Percentiles rank a stretch among this genome's conserved stretches.
Conservation (phyloP, 30 jellyfish, hydroid and myxozoan species). For the Cassiopea xamachana region DNA sequence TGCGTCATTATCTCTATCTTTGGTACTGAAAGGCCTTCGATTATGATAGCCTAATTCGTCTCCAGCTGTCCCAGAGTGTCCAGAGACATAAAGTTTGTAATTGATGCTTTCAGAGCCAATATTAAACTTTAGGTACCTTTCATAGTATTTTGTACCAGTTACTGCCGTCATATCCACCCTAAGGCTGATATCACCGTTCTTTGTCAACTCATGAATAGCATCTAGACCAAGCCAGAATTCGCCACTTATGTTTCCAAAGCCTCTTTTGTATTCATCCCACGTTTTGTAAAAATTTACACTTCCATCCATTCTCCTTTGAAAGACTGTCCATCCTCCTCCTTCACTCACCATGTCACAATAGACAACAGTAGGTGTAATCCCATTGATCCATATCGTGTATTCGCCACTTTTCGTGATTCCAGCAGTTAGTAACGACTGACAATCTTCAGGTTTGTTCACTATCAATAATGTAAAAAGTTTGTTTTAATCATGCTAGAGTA, state of each 20-base stretch:
- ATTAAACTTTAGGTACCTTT: neutral
- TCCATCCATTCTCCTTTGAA: conserved; percentile 20
- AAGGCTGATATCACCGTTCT: neutral
- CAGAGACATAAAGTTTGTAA: conserved; percentile 9
- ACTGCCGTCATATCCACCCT: neutral
- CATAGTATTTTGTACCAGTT: neutral
- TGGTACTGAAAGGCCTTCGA: neutral
- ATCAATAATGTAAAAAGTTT: neutral
- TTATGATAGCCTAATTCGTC: neutral
- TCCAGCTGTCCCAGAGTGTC: conserved; percentile 27
- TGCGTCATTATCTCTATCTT: conserved; percentile 9
- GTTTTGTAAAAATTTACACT: conserved; percentile 2
- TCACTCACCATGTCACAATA: conserved; percentile 19
- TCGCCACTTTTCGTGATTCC: conserved; percentile 6
- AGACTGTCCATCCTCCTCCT: conserved; percentile 33
- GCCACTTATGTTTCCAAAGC: conserved; percentile 8
- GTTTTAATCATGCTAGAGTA: too few relatives aligned
- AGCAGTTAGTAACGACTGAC: conserved; percentile 12
- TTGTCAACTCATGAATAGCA: conserved; percentile 15
- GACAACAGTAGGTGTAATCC: conserved; percentile 19
- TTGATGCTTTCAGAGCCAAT: conserved; percentile 10
- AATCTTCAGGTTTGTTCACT: conserved; percentile 8
- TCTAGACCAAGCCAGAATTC: conserved; percentile 22
- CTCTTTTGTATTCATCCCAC: conserved; percentile 12
- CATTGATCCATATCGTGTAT: conserved; percentile 31